A percentile compares a stretch with the other conserved stretches of the same genome.
These are phyloP conservation scores for Smutsia gigantea DNA, from an alignment of 2,797 vertebrate species.

Conservation along the genomic window DNA sequence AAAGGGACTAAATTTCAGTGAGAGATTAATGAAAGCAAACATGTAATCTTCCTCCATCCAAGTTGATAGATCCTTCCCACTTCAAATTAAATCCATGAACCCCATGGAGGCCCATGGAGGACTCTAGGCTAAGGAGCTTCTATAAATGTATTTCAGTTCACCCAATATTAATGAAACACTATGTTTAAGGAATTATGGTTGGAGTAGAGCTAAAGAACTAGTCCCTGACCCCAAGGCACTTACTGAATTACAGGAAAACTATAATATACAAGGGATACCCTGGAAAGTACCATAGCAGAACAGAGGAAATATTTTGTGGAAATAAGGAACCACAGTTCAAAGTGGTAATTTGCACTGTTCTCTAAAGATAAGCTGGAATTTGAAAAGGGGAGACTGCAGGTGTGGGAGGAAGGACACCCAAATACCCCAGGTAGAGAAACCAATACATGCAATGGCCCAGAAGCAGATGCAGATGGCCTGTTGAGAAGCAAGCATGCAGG, in stretches of 20 bases:
- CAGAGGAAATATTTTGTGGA: conserved; percentile 14
- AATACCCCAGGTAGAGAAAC: neutral
- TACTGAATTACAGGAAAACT: conserved; percentile 52
- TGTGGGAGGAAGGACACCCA: neutral
- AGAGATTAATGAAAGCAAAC: conserved; percentile 32
- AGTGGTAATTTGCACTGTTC: conserved; percentile 30
- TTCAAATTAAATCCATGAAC: conserved; percentile 24
- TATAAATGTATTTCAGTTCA: conserved; percentile 50
- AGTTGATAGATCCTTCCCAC: conserved; percentile 16
- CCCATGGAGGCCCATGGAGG: neutral
- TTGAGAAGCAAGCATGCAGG: neutral
- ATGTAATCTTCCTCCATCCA: conserved; percentile 16
- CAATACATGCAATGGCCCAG: neutral
- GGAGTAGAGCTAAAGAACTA: neutral
- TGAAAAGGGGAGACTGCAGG: neutral
- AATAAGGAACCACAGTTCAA: conserved; percentile 18
- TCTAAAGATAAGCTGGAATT: conserved; percentile 40
- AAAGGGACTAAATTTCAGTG: conserved; percentile 11
- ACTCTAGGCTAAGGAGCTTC: conserved; percentile 8
- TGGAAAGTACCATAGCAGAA: neutral
- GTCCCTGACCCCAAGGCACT: conserved; percentile 7
- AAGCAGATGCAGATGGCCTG: neutral
- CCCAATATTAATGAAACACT: conserved; percentile 33
- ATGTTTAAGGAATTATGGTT: conserved; percentile 43
- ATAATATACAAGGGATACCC: conserved; percentile 18